phyloP scores from a whole-genome alignment of 1,140 invertebrate species.

The Heliconius himera region DNA sequence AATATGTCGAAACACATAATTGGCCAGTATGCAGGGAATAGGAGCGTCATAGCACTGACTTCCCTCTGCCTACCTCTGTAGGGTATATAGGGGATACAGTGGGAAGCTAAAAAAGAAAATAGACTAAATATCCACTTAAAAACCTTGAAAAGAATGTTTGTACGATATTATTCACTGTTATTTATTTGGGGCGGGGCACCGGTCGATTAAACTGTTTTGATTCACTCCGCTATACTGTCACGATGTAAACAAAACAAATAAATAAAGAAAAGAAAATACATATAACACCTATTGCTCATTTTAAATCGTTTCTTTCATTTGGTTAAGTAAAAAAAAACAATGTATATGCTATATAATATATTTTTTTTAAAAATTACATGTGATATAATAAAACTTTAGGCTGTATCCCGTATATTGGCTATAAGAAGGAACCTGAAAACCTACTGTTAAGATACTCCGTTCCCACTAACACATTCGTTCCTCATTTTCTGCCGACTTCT shows the following conservation, averaged over 20 bases:
- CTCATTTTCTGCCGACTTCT: neutral
- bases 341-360: too few relatives aligned
- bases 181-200: neutral
- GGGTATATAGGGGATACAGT: neutral
- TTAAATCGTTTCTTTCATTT: neutral
- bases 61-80: too few relatives aligned
- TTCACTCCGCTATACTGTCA: neutral
- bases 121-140: neutral
- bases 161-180: neutral
- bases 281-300: neutral
- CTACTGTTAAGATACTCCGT: neutral
- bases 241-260: neutral
- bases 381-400: too few relatives aligned
- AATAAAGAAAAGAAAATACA: neutral
- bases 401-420: too few relatives aligned
- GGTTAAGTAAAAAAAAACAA: too few relatives aligned
- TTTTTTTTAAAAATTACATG: too few relatives aligned
- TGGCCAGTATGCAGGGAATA: too few relatives aligned
- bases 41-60: too few relatives aligned
- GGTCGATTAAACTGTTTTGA: neutral
- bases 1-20: too few relatives aligned
- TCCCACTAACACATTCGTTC: neutral
- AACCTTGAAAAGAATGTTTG: neutral
- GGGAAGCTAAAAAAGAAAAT: too few relatives aligned
- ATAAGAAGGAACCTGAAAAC: neutral